Evolutionary conservation across 2,888 invertebrate genomes (phyloP).

Genomic region (Gasteruption jaculator): DNA sequence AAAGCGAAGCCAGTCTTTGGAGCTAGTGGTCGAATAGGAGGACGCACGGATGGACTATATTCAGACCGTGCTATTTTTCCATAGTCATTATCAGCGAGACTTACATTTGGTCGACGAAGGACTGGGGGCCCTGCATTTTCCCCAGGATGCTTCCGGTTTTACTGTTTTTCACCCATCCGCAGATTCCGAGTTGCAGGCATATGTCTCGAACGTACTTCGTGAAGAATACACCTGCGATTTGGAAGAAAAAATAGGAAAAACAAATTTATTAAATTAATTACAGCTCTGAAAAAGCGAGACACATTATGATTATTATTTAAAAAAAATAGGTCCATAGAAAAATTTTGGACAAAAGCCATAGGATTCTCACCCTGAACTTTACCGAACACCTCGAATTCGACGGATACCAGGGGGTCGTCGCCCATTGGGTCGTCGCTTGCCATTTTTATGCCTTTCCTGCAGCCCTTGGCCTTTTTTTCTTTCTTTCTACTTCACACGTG

Average conservation of each 20-base stretch:
- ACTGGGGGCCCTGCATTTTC: slow-evolving; percentile 79
- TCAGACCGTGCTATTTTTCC: no score
- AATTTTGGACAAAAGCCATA: neutral
- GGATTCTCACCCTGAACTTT: slow-evolving; percentile 76
- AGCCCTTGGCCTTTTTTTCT: slow-evolving; percentile 19
- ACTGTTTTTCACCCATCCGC: slow-evolving; percentile 92
- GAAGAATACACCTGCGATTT: slow-evolving; percentile 78
- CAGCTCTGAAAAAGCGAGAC: no score
- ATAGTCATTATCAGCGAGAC: slow-evolving; percentile 40
- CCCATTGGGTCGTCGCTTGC: slow-evolving; percentile 36
- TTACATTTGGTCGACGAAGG: slow-evolving; percentile 79
- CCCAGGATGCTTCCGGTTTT: slow-evolving; percentile 84
- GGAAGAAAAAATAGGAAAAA: slow-evolving; percentile 14
- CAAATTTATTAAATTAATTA: neutral
- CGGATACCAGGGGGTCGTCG: slow-evolving; percentile 64
- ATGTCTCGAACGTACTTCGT: slow-evolving; percentile 84
- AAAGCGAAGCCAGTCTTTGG: slow-evolving; percentile 39
- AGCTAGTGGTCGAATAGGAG: slow-evolving; percentile 29
- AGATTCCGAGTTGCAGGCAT: slow-evolving; percentile 68
- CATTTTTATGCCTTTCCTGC: slow-evolving; percentile 22
- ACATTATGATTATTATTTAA: neutral
- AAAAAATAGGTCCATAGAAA: neutral
- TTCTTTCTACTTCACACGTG: slow-evolving; percentile 21
- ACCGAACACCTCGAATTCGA: slow-evolving; percentile 87
- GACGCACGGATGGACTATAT: slow-evolving; percentile 10